Conservation (phyloP, 2,888 invertebrate genomes). For the Microplitis manilae region DNA sequence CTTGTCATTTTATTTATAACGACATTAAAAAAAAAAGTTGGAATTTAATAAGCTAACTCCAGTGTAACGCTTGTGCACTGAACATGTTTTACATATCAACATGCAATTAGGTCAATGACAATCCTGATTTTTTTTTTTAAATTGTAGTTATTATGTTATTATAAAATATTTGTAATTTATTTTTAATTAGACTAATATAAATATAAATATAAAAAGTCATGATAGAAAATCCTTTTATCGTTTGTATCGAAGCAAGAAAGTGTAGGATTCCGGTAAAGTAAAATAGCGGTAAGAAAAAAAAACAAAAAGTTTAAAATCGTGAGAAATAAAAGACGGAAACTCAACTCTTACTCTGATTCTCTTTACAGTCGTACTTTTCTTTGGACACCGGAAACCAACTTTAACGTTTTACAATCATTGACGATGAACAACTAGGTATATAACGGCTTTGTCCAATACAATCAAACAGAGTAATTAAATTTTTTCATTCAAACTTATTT, state of each 20-base stretch:
- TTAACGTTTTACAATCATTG: slow-evolving; percentile 19
- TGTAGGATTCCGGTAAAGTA: neutral
- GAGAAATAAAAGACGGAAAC: slow-evolving; percentile 1
- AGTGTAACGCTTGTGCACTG: neutral
- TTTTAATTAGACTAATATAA: neutral
- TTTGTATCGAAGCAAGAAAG: neutral
- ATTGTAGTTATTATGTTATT: neutral
- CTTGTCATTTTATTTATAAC: too few relatives aligned
- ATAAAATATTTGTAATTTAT: neutral
- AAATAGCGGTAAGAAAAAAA: neutral
- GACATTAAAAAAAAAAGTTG: too few relatives aligned
- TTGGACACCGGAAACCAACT: slow-evolving; percentile 30
- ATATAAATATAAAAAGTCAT: neutral
- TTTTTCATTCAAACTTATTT: neutral
- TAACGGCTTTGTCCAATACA: neutral
- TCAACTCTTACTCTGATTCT: neutral
- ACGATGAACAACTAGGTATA: slow-evolving; percentile 8
- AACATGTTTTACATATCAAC: neutral
- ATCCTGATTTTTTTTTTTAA: neutral
- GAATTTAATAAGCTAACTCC: too few relatives aligned
- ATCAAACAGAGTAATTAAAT: neutral
- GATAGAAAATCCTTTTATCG: neutral
- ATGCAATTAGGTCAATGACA: neutral
- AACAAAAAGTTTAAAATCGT: neutral
- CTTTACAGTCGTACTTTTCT: neutral